These are phyloP conservation scores for Ammodytes dubius DNA, from an alignment of 2,113 vertebrate genomes.

Conservation along the genomic window DNA sequence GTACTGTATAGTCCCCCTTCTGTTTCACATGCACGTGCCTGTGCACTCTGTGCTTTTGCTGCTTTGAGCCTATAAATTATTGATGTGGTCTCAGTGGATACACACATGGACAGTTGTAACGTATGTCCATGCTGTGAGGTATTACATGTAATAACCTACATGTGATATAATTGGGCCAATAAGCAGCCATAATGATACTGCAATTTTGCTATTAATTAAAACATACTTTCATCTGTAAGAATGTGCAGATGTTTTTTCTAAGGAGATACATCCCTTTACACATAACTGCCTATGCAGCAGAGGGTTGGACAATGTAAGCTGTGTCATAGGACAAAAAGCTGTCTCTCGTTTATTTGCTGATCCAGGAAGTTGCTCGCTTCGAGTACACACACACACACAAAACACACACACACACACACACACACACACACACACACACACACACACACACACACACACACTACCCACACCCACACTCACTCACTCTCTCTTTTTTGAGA, in stretches of 20 bases:
- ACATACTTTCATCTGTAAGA: not conserved
- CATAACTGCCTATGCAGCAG: constrained; percentile 12
- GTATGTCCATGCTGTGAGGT: constrained; percentile 43
- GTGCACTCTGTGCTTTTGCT: constrained; percentile 72
- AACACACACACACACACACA: constrained; percentile 20
- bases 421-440: constrained; percentile 15
- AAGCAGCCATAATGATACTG: constrained; percentile 4
- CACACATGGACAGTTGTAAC: constrained; percentile 38
- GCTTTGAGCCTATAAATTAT: constrained; percentile 89
- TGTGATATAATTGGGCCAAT: constrained; percentile 82
- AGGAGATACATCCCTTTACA: constrained; percentile 74
- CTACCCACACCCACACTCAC: constrained; percentile 14
- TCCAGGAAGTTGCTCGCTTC: constrained; percentile 65
- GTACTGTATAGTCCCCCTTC: not conserved
- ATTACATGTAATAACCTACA: constrained; percentile 28
- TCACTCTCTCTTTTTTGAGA: not conserved
- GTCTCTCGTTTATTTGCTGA: constrained; percentile 74
- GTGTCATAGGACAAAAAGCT: constrained; percentile 52
- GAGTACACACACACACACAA: constrained; percentile 3
- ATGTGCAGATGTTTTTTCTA: constrained; percentile 22
- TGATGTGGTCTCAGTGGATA: constrained; percentile 85
- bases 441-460: constrained; percentile 14
- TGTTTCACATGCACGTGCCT: constrained; percentile 37
- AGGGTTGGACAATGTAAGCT: constrained; percentile 75
- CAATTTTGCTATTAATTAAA: constrained; percentile 22